Conservation (phyloP, 2,888 invertebrate species). For the Quadroppia sp. region DNA sequence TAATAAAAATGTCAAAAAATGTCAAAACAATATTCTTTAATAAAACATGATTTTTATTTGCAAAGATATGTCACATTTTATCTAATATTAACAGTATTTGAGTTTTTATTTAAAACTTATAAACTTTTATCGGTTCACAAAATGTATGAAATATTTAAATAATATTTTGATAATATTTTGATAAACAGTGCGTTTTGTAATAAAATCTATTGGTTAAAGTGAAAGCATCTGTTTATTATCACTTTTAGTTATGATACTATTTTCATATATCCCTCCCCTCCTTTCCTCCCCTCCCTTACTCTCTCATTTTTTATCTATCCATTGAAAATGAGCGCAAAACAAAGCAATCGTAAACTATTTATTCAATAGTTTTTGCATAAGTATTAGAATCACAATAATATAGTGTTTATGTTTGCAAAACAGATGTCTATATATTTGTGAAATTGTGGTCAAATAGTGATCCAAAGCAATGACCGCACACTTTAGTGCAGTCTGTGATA, state of each 20-base stretch:
- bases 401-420: neutral
- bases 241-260: constrained; percentile 23
- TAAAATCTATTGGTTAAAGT: neutral
- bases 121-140: constrained; percentile 10
- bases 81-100: neutral
- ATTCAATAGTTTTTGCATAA: no score
- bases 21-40: constrained; percentile 3
- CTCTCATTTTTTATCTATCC: no score
- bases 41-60: constrained; percentile 17
- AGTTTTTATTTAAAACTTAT: neutral
- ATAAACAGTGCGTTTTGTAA: constrained; percentile 11
- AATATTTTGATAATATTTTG: constrained; percentile 18
- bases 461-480: no score
- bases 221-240: constrained; percentile 22
- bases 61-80: constrained; percentile 5
- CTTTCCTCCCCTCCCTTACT: no score
- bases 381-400: no score
- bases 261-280: no score
- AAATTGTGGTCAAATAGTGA: neutral
- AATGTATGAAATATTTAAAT: neutral
- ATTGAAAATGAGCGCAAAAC: no score
- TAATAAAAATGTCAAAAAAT: constrained; percentile 20
- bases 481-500: no score
- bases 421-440: constrained; percentile 9
- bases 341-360: no score